Base-by-base conservation (phyloP, 2,797 vertebrate species). In the Myripristis murdjan region DNA sequence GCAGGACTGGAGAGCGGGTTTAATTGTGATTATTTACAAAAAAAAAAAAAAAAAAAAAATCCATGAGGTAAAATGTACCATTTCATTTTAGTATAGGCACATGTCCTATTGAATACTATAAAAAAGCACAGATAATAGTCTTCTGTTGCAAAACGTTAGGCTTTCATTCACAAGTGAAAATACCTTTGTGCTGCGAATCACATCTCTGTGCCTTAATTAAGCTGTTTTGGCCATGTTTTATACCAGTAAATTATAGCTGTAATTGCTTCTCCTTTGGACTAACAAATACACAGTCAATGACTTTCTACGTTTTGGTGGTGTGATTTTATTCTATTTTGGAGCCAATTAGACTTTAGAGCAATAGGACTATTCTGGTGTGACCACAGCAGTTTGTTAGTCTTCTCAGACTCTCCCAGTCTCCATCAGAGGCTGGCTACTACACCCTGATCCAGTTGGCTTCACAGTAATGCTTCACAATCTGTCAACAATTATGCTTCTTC, bases 391-490 rank as follows among this genome's bases (percentile, higher is more conserved):
- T 31, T 31, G 16, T 39, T 44, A 69, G 18, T 58, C 57, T 46
- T 56, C 53, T 33, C 57, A 59, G 62, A 68, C 43, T n/a, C 37
- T 43, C 52, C 14, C 28, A 10, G 28, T 52, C 70, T 61, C 58
- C 65, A 64, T 66, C 41, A 64, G 53, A 20, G 69, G n/a, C 44
- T 14, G 23, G 20, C 43, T 47, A 69, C 63, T 59, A 52, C 46
- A 65, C 59, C 60, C 61, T 51, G 71, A 75, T 83, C 79, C 77
- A 82, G 49, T 28, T 71, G 60, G 75, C 73, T 80, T 85, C 56
- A 39, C 53, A 64, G 73, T 65, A 83, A 77, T 28, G 57, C 73
- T 52, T 67, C 59, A 31, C 68, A 79, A 81, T 79, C 75, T 82
- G 79, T 85, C 73, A 75, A 69, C 75, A 70, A 59, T 68, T 58